phyloP scores from a whole-genome alignment of 1,140 invertebrate species.

The Euschistus heros region DNA sequence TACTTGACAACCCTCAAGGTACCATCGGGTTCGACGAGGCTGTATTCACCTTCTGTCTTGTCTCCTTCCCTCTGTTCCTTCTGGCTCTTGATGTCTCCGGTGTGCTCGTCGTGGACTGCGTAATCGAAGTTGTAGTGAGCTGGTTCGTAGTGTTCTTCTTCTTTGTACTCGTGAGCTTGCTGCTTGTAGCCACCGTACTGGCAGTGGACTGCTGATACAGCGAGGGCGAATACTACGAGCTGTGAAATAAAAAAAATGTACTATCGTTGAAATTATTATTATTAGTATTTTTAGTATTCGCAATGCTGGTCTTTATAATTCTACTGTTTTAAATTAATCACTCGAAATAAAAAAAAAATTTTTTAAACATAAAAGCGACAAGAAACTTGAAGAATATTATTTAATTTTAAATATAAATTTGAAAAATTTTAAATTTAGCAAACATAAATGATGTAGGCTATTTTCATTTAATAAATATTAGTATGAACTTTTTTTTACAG shows the following conservation, averaged over 20 bases:
- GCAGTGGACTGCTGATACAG: neutral
- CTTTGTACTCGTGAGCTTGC: neutral
- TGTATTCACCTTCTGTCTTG: slow-evolving; percentile 39
- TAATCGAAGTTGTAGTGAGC: slow-evolving; percentile 42
- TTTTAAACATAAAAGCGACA: too few species aligned
- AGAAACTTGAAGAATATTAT: too few species aligned
- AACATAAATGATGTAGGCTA: too few species aligned
- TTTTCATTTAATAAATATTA: too few species aligned
- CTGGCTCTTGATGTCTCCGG: slow-evolving; percentile 45
- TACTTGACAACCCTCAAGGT: slow-evolving; percentile 27
- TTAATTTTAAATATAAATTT: too few species aligned
- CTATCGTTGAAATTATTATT: too few species aligned
- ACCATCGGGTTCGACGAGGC: slow-evolving; percentile 31
- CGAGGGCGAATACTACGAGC: neutral
- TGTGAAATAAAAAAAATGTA: neutral
- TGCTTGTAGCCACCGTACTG: neutral
- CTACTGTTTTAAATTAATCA: too few species aligned
- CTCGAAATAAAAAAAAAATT: too few species aligned
- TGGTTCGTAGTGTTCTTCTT: neutral
- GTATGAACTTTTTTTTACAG: too few species aligned
- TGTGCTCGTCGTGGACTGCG: slow-evolving; percentile 42
- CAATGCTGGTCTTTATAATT: too few species aligned
- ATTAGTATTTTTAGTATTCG: too few species aligned
- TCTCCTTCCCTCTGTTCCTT: slow-evolving; percentile 44
- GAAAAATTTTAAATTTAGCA: too few species aligned